Conservation (phyloP, 2,113 vertebrate genomes). For the Phalacrocorax aristotelis region DNA sequence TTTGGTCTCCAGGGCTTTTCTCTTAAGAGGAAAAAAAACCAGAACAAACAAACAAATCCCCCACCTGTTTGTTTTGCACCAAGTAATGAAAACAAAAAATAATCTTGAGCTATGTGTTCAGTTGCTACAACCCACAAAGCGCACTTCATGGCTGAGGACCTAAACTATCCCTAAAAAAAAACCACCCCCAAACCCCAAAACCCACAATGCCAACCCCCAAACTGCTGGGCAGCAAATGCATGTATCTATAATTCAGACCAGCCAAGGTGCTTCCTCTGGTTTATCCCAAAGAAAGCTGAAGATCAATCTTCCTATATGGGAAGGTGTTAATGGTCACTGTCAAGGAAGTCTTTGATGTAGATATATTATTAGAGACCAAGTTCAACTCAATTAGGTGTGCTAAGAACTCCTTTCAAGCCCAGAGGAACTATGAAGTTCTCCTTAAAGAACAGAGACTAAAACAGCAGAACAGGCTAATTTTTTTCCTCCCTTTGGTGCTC, state of each 20-base stretch:
- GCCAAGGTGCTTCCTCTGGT: neutral
- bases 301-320: neutral
- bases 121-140: neutral
- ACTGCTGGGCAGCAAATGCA: neutral
- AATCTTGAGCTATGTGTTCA: neutral
- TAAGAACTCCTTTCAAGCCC: neutral
- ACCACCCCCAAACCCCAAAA: no score
- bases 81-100: neutral
- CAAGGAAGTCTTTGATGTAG: neutral
- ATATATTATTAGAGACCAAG: no score
- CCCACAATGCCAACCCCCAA: neutral
- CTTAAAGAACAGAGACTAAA: neutral
- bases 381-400: neutral
- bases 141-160: neutral
- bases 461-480: neutral
- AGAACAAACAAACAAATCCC: neutral
- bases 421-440: neutral
- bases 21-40: neutral
- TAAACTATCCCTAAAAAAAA: neutral
- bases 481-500: neutral
- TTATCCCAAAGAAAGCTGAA: neutral
- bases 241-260: neutral
- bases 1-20: neutral
- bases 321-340: neutral
- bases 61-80: neutral